phyloP scores from a whole-genome alignment of 2,113 vertebrate genomes.

The Scomber japonicus region DNA sequence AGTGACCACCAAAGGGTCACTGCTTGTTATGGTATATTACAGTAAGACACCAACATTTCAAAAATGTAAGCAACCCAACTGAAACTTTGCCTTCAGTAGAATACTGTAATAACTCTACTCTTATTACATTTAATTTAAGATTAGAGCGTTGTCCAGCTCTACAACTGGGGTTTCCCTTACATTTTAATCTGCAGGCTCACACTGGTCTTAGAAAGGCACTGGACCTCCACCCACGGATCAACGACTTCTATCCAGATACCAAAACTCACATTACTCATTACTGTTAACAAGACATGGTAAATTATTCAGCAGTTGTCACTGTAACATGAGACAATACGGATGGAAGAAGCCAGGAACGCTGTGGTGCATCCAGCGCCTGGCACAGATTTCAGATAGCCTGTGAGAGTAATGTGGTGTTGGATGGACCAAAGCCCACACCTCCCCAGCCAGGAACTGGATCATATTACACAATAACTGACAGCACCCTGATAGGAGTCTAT shows the following conservation, averaged over 20 bases:
- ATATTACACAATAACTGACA: conserved; percentile 14
- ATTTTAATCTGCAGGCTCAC: conserved; percentile 27
- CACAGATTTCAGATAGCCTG: conserved; percentile 64
- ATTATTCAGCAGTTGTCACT: conserved; percentile 64
- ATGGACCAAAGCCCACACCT: conserved; percentile 32
- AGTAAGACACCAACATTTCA: not conserved
- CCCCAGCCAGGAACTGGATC: not conserved
- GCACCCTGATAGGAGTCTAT: not conserved
- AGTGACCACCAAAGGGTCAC: not conserved
- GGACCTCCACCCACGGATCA: conserved; percentile 3
- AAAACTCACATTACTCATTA: conserved; percentile 64
- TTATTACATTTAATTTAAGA: not conserved
- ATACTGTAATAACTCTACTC: not conserved
- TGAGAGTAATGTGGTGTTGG: conserved; percentile 15
- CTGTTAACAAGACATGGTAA: conserved; percentile 34
- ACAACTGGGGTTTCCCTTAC: conserved; percentile 2
- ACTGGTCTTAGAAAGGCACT: not conserved
- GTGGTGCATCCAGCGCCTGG: conserved; percentile 28
- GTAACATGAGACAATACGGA: conserved; percentile 53
- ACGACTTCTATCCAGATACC: conserved; percentile 15
- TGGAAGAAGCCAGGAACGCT: conserved; percentile 29
- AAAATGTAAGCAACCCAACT: not conserved
- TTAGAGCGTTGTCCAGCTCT: not conserved
- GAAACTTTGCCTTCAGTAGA: not conserved
- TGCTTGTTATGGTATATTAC: not conserved